Percentiles rank a stretch among this genome's conserved stretches.
Conservation (phyloP, 2,113 vertebrate species). For the Rostratula benghalensis region DNA sequence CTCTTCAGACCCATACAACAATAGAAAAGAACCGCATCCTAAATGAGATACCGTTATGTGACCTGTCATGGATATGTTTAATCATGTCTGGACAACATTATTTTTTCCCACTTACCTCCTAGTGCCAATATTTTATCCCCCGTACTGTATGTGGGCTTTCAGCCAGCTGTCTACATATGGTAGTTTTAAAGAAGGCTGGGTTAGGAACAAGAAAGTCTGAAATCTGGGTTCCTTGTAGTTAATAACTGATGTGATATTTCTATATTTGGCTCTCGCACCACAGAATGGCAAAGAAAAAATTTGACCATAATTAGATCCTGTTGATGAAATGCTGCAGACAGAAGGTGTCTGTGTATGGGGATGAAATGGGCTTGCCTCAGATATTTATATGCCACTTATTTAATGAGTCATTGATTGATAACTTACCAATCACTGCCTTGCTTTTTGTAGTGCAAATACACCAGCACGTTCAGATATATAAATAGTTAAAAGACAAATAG, state of each 20-base stretch:
- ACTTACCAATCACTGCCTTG: neutral
- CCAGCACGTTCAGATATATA: neutral
- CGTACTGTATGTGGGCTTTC: neutral
- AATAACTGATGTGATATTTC: neutral
- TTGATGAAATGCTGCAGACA: conserved; percentile 8
- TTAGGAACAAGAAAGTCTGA: neutral
- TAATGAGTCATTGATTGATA: conserved; percentile 31
- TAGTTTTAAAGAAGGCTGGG: neutral
- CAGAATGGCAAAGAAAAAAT: neutral
- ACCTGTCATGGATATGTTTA: neutral
- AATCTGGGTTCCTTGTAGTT: neutral
- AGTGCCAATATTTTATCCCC: neutral
- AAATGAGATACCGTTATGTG: neutral
- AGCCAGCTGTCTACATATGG: neutral
- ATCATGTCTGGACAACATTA: neutral
- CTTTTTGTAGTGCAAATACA: neutral
- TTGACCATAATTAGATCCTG: neutral
- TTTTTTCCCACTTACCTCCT: neutral
- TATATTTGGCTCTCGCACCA: neutral
- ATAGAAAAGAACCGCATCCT: neutral
- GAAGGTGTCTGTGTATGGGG: neutral
- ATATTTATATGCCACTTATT: conserved; percentile 27
- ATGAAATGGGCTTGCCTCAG: conserved; percentile 2
- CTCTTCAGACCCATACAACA: neutral
- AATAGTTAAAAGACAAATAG: conserved; percentile 1